Evolutionary conservation across 1,140 invertebrate genomes (phyloP).

Genomic region (Chionoecetes opilio): DNA sequence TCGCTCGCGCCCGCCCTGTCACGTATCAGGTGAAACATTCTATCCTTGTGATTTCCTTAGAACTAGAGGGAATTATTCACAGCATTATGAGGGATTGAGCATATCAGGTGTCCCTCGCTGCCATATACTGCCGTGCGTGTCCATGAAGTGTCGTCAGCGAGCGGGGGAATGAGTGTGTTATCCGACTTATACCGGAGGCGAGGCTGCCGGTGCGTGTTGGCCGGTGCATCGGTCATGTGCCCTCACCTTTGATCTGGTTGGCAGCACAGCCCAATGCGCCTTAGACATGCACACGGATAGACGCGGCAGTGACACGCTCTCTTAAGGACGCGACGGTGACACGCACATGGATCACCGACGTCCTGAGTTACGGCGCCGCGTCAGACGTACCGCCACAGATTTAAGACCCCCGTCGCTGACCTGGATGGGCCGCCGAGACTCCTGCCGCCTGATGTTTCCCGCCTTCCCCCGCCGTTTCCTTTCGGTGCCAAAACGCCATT

Average conservation of each 20-base stretch:
- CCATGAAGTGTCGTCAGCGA: conserved; percentile 10
- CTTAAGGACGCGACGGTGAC: conserved; percentile 49
- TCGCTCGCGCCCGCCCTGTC: not conserved
- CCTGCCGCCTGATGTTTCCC: not conserved
- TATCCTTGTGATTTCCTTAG: not conserved
- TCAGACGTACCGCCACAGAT: conserved; percentile 20
- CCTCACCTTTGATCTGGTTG: conserved; percentile 61
- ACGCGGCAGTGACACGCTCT: conserved; percentile 49
- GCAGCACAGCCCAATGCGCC: conserved; percentile 38
- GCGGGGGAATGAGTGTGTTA: conserved; percentile 12
- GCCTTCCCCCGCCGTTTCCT: not conserved
- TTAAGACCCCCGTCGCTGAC: conserved; percentile 39
- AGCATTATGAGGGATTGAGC: not conserved
- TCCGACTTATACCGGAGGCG: not conserved
- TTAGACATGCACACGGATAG: conserved; percentile 48
- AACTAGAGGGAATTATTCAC: conserved; percentile 41
- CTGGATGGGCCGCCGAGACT: conserved; percentile 13
- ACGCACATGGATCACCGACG: conserved; percentile 48
- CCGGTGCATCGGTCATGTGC: conserved; percentile 40
- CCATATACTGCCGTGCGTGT: conserved; percentile 38
- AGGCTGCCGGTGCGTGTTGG: conserved; percentile 44
- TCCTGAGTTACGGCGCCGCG: conserved; percentile 45
- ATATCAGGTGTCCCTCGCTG: not conserved
- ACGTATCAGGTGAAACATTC: not conserved
- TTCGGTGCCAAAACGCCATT: not conserved